Base-by-base conservation (phyloP, 2,888 invertebrate genomes). In the Protonemura montana region DNA sequence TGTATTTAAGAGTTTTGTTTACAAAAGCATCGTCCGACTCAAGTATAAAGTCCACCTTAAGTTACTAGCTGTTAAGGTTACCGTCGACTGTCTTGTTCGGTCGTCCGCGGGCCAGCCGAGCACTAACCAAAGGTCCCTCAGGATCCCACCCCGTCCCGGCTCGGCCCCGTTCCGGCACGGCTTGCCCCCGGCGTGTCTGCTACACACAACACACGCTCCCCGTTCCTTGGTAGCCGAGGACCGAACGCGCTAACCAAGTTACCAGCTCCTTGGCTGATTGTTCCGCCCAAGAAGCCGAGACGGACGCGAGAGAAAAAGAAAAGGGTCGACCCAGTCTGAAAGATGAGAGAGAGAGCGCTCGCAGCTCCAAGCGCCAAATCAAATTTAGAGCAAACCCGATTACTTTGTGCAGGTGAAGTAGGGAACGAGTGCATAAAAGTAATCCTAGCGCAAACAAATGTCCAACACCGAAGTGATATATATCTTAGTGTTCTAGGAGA, bases 381-480 rank as follows among this genome's bases (percentile, higher is more conserved):
- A 84, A 84, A 84, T 84, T 84, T 84, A 76, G 59, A 84, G 84
- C 59, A 84, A 84, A 84, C 84, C 84, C 84, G 84, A 84, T 84
- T 84, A 84, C 84, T 59, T 26, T 59, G 84, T 26, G 25, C 76
- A 84, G 84, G 76, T 59, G 84, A 29, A 59, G 76, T 26, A 84
- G 76, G 76, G 29, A 84, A 59, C 26, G 83, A 84, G 84, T 84
- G 84, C 76, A 76, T 84, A 84, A 84, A 42, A 59, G 82, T 86
- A 87, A 87, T 86, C 85, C 87, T 85, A 87, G 86, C 86, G 30
- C 85, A 87, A 87, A 87, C 87, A 87, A 87, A 87, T 87, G 87
- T 30, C 30, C 35, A 30, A 41, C 82, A 41, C 82, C 30, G 16
- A 78, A 78, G 21, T 13, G 78, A 78, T 78, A 78, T 78, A 78